These are phyloP conservation scores for Yponomeuta evonymella DNA, from an alignment of 2,888 invertebrate genomes.

Conservation along the genomic window DNA sequence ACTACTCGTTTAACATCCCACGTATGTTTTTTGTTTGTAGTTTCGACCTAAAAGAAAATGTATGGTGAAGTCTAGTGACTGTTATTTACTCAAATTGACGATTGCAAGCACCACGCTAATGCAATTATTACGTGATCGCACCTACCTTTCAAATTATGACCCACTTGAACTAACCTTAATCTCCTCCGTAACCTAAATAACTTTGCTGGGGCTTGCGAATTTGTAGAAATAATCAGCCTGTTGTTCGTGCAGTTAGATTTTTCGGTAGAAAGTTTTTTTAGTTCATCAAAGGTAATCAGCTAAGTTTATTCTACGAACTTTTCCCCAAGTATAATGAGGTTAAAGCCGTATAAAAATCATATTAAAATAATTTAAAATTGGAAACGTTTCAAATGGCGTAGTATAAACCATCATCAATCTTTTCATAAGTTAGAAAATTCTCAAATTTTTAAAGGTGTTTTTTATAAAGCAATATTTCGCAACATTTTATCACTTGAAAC, in stretches of 20 bases:
- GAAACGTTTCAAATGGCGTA: too few species aligned
- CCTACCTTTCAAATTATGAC: conserved; percentile 31
- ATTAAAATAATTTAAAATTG: too few species aligned
- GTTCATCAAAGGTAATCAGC: neutral
- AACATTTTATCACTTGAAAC: too few species aligned
- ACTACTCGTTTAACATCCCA: too few species aligned
- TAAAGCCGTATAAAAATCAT: neutral
- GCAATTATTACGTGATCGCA: conserved; percentile 65
- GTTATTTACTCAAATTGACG: neutral
- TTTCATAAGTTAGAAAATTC: too few species aligned
- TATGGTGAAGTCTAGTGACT: neutral
- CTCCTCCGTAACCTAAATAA: conserved; percentile 37
- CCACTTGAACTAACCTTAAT: conserved; percentile 39
- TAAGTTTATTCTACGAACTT: neutral
- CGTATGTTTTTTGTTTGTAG: too few species aligned
- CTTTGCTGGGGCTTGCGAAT: neutral
- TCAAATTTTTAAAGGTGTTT: too few species aligned
- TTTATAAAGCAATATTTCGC: too few species aligned
- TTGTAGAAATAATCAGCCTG: neutral
- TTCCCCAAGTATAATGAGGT: neutral
- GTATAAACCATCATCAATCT: too few species aligned
- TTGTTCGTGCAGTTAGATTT: neutral
- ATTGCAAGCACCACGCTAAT: conserved; percentile 43
- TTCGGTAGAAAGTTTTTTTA: neutral
- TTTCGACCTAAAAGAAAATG: neutral